Conservation (phyloP, 1,140 invertebrate genomes). For the Lutraria rhynchaena region DNA sequence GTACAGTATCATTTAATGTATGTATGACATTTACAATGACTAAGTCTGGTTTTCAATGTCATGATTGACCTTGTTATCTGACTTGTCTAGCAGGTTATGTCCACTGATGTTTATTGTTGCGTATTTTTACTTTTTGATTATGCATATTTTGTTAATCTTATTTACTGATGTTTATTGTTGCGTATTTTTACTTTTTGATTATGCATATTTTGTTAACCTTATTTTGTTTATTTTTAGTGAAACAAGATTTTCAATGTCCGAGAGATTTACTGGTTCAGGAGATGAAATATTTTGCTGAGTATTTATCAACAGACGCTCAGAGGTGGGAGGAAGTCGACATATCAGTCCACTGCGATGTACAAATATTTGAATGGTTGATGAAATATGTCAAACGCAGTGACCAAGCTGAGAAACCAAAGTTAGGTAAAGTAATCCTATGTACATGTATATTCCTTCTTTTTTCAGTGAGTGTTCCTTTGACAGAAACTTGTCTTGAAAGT, state of each 20-base stretch:
- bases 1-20: too few relatives aligned
- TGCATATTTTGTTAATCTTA: neutral
- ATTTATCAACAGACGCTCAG: constrained; percentile 79
- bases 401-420: constrained; percentile 85
- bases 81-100: too few relatives aligned
- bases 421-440: constrained; percentile 82
- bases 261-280: constrained; percentile 92
- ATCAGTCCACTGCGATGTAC: constrained; percentile 96
- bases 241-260: constrained; percentile 93
- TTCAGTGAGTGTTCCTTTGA: too few relatives aligned
- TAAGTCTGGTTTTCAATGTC: too few relatives aligned
- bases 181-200: too few relatives aligned
- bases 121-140: too few relatives aligned
- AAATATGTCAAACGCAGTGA: constrained; percentile 88
- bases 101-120: too few relatives aligned
- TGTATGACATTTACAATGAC: too few relatives aligned
- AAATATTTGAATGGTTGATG: constrained; percentile 98
- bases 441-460: too few relatives aligned
- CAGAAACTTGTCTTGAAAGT: too few relatives aligned
- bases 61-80: too few relatives aligned
- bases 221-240: constrained; percentile 82
- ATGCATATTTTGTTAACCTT: neutral
- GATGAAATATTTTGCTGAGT: constrained; percentile 97
- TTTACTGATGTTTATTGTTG: too few relatives aligned
- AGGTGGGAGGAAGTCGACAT: constrained; percentile 94